phyloP scores from a whole-genome alignment of 2,797 vertebrate species.

The Acanthornis magna region DNA sequence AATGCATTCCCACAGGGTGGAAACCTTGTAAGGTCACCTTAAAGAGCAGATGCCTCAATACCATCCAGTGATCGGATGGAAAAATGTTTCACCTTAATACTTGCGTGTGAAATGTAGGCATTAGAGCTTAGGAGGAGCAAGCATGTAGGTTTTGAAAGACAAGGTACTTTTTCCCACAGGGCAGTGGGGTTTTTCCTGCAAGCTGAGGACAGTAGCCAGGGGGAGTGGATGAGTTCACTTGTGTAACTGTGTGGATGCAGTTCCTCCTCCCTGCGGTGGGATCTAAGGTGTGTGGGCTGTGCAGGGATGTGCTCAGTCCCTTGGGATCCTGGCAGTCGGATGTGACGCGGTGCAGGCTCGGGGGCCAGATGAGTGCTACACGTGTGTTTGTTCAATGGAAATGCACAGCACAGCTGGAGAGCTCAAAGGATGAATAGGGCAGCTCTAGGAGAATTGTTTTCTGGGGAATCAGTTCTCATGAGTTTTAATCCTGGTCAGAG shows the following conservation, averaged over 20 bases:
- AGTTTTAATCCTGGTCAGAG: background rate
- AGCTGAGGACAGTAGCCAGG: background rate
- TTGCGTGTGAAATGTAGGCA: background rate
- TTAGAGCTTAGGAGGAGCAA: background rate
- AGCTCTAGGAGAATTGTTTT: background rate
- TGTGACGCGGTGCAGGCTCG: accelerated
- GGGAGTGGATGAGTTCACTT: background rate
- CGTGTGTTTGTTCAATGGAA: accelerated
- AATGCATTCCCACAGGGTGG: accelerated
- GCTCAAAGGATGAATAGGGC: background rate
- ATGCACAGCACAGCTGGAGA: background rate
- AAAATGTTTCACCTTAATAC: background rate
- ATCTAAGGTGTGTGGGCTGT: accelerated
- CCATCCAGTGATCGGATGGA: background rate
- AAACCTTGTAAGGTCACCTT: background rate
- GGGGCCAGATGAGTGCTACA: background rate
- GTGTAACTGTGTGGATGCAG: background rate
- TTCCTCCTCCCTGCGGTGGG: background rate
- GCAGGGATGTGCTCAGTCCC: accelerated
- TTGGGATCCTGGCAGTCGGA: too few species aligned
- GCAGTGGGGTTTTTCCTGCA: background rate
- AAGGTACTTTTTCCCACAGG: background rate
- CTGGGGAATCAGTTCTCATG: background rate
- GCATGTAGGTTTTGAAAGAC: background rate
- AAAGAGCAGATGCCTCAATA: background rate